Evolutionary conservation across 2,888 invertebrate genomes (phyloP), one percentile per base, ranked within the genome.

Genomic region (Aelia acuminata): DNA sequence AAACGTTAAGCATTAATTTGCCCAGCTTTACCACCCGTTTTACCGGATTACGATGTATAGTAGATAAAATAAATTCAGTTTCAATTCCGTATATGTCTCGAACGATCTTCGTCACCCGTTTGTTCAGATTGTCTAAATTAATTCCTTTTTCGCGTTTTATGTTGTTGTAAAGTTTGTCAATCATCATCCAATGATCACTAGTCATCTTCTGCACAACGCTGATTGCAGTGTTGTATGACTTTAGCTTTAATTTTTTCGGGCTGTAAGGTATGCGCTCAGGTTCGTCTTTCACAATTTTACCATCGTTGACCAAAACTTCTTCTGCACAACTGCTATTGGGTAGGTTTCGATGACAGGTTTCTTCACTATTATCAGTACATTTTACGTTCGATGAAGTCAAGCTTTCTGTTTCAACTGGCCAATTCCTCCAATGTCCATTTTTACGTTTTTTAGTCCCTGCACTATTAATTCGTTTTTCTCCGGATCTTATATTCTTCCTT

Each of bases 131-230:
- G 15, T 87, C 48, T 20, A 80, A 87, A 20, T 50, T 84, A 20
- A 80, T 80, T 18, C 53, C 48, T 15, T 53, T 26, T 31, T 87
- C 70, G 11, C 43, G 70, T 22, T 75, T 87, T 18, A 87, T 35
- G 0, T 47, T 35, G 22, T 84, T 70, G 26, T 87, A 87, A 8
- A 87, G 31, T 5, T 48, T 84, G 31, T 87, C 87, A 13, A 87
- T 87, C 26, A 48, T 80, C 26, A 70, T 50, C 87, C 80, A 87
- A 22, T 87, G 87, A 49, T 26, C 75, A 18, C n/a, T 49, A 1
- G 75, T 50, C 84, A 87, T 87, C 50, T 87, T 87, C 43, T 87
- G 70, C 48, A 87, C 50, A 26, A 87, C 75, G 18, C 31, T 39
- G 20, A 80, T 48, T 1, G 85, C 85, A 39, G 39, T 53, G 18